Base-by-base conservation (phyloP, 2,888 invertebrate species). In the Calameuta idolon region DNA sequence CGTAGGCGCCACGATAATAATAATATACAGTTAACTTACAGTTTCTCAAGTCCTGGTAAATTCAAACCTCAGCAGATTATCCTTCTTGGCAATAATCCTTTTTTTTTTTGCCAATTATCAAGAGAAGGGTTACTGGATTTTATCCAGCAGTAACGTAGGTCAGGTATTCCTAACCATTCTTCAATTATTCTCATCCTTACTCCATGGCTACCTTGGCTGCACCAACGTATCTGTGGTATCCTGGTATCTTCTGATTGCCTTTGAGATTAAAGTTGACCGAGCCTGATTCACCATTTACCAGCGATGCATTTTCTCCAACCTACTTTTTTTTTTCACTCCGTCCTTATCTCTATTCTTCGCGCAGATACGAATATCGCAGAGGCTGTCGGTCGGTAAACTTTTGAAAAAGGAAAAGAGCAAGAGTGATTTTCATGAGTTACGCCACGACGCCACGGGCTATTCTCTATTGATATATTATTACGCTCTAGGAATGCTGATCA, bases 121-220 rank as follows among this genome's bases (percentile, higher is more conserved):
- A 55, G 55, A 55, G 2, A 55, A 9, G 55, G 55, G 55, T 55
- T 5, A 23, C 40, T 23, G 55, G 2, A 23, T 55, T 55, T 9
- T 23, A 15, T 23, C 55, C 55, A 55, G 55, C 55, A 23, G 23
- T 23, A 23, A 15, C 55, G 79, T 77, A 76, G 83, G 85, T 84
- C 84, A 83, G 68, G 77, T 40, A 55, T 23, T 23, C 55, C 9
- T 55, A 55, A 23, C 23, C 9, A 23, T 55, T 55, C 40, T 55
- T 15, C 55, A 55, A 9, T 55, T 55, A 55, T 55, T 55, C 55
- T 55, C 55, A 55, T 55, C 55, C 55, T 55, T 55, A 55, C 55
- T 55, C 23, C 9, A 15, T 55, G 55, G 55, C 23, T 55, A 55
- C 23, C 9, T 9, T 55, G 23, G 55, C 9, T 55, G 23, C 23